Percentiles rank a stretch among this genome's conserved stretches.
Evolutionary conservation across 2,888 invertebrate species (phyloP).

Genomic region (Anticlea derivata): DNA sequence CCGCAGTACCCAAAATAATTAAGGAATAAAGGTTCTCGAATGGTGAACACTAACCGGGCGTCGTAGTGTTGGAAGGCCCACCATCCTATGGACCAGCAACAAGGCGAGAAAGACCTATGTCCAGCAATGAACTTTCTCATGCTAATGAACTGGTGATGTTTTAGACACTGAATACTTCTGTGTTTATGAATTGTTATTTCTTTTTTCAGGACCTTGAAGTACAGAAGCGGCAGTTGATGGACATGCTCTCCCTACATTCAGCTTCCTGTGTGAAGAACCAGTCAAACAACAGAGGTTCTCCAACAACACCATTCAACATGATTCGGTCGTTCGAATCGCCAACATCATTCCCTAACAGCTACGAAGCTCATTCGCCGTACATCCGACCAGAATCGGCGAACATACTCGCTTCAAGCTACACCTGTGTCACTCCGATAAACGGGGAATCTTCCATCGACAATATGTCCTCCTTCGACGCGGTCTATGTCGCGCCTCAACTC

Average conservation of each 20-base stretch:
- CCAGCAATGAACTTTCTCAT: too few species aligned
- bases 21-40: too few species aligned
- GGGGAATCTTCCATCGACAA: slow-evolving; percentile 72
- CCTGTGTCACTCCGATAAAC: slow-evolving; percentile 67
- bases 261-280: slow-evolving; percentile 87
- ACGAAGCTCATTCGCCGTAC: slow-evolving; percentile 77
- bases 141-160: too few species aligned
- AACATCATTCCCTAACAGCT: slow-evolving; percentile 70
- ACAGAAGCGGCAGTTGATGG: slow-evolving; percentile 90
- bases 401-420: slow-evolving; percentile 78
- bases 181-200: slow-evolving; percentile 3
- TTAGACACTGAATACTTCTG: too few species aligned
- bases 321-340: slow-evolving; percentile 75
- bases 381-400: slow-evolving; percentile 80
- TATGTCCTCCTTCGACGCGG: slow-evolving; percentile 67
- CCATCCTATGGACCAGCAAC: too few species aligned
- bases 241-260: slow-evolving; percentile 90
- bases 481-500: slow-evolving; percentile 68
- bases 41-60: too few species aligned
- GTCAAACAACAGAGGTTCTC: slow-evolving; percentile 67
- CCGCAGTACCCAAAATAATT: too few species aligned
- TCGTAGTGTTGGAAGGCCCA: too few species aligned
- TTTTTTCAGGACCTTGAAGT: slow-evolving; percentile 88
- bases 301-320: slow-evolving; percentile 70
- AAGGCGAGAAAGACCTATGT: too few species aligned